Percentiles rank a stretch among this genome's conserved stretches.
Conservation (phyloP, 2,888 invertebrate genomes). For the Brachylomia viminalis region DNA sequence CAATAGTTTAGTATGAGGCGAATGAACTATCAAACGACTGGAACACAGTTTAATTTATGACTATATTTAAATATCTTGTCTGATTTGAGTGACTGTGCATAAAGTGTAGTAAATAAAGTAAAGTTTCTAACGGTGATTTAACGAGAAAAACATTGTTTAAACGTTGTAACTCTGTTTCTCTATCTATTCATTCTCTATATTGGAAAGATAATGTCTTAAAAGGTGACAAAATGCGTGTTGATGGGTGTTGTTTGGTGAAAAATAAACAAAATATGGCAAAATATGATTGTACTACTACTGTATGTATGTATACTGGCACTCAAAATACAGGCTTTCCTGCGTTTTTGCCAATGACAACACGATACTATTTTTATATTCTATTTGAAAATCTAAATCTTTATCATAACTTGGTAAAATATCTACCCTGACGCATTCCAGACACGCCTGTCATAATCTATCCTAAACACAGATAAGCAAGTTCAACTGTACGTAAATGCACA, state of each 20-base stretch:
- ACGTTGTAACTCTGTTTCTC: neutral
- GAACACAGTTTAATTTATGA: conserved; percentile 10
- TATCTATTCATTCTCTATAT: neutral
- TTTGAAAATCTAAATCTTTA: neutral
- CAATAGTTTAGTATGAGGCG: conserved; percentile 52
- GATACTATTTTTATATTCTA: neutral
- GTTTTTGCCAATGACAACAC: neutral
- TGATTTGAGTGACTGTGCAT: conserved; percentile 5
- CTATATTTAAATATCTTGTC: conserved; percentile 8
- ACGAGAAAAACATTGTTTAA: conserved; percentile 16
- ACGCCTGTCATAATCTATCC: neutral
- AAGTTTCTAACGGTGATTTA: neutral
- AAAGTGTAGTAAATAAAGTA: neutral
- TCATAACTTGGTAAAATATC: neutral
- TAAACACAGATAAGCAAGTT: conserved; percentile 19
- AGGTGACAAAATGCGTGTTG: neutral
- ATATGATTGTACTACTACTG: too few species aligned
- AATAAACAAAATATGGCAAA: neutral
- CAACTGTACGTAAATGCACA: conserved; percentile 1
- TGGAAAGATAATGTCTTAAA: neutral
- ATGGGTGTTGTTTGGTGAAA: neutral
- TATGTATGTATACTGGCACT: neutral
- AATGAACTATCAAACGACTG: conserved; percentile 46
- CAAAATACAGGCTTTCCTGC: neutral
- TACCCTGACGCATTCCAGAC: conserved; percentile 8